Percentiles rank a stretch among this genome's conserved stretches.
phyloP scores from a whole-genome alignment of 2,113 vertebrate species.

The Pterocles burchelli region DNA sequence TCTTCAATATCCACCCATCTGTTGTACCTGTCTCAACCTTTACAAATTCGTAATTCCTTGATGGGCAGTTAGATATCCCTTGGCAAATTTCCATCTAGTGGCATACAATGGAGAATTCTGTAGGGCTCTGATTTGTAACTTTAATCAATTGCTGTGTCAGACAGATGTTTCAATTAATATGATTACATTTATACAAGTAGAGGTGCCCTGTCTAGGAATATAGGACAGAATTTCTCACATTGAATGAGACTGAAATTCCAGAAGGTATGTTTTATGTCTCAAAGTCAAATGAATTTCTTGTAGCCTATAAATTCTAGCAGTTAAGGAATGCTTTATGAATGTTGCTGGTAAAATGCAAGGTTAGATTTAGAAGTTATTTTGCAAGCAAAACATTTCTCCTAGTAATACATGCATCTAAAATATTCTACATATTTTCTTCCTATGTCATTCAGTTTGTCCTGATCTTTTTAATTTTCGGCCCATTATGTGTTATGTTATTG shows the following conservation, averaged over 20 bases:
- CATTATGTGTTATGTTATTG: not conserved
- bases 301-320: not conserved
- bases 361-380: not conserved
- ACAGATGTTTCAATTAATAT: not conserved
- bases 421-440: not conserved
- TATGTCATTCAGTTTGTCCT: not conserved
- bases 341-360: not conserved
- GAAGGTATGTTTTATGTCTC: not conserved
- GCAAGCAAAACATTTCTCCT: not conserved
- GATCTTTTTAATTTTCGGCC: not conserved
- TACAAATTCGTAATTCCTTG: not conserved
- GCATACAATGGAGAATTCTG: not conserved
- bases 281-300: not conserved
- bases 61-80: not conserved
- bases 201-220: not conserved
- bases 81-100: not conserved
- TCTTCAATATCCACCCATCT: not conserved
- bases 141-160: not conserved
- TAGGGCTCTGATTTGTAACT: not conserved
- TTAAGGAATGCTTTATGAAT: not conserved
- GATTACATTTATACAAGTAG: not conserved
- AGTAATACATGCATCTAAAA: not conserved
- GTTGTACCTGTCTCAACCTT: not conserved
- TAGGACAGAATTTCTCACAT: not conserved
- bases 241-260: not conserved